phyloP scores from a whole-genome alignment of 1,140 invertebrate species.

The Drosophila navojoa region DNA sequence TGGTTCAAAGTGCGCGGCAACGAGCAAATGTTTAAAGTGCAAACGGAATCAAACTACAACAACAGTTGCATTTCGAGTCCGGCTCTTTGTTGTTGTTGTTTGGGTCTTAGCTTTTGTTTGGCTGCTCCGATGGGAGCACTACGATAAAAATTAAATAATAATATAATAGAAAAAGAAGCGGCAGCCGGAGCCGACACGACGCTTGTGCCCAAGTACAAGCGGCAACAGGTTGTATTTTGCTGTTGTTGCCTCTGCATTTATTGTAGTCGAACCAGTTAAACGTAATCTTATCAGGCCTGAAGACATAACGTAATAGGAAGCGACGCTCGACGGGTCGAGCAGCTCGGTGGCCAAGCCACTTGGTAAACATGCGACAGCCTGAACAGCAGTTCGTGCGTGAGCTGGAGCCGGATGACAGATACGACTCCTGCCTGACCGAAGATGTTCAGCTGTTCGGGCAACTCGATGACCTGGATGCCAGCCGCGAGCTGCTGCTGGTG shows the following conservation, averaged over 20 bases:
- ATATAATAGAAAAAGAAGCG: conserved; percentile 19
- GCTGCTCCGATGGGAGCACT: conserved; percentile 7
- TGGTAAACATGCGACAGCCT: conserved; percentile 17
- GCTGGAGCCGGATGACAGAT: conserved; percentile 16
- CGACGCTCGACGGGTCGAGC: background rate
- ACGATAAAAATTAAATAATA: conserved; percentile 47
- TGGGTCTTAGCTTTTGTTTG: too few species aligned
- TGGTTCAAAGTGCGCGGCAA: conserved; percentile 63
- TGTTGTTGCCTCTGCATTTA: background rate
- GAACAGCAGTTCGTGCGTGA: conserved; percentile 1
- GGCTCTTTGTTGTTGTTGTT: conserved; percentile 41
- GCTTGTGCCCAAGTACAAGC: conserved; percentile 17
- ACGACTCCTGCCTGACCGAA: conserved; percentile 46
- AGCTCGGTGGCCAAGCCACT: background rate
- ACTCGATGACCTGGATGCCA: conserved; percentile 22
- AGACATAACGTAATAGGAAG: background rate
- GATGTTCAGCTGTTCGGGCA: conserved; percentile 58
- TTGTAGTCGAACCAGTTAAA: conserved; percentile 23
- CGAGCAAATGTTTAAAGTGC: conserved; percentile 55
- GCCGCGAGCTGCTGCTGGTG: conserved; percentile 1
- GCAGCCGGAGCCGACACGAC: background rate
- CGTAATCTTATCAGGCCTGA: conserved; percentile 34
- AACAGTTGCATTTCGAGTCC: conserved; percentile 41
- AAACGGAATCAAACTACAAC: conserved; percentile 26
- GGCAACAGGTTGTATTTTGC: background rate